These are phyloP conservation scores for Tyto alba DNA, from an alignment of 2,113 vertebrate species.

Conservation along the genomic window DNA sequence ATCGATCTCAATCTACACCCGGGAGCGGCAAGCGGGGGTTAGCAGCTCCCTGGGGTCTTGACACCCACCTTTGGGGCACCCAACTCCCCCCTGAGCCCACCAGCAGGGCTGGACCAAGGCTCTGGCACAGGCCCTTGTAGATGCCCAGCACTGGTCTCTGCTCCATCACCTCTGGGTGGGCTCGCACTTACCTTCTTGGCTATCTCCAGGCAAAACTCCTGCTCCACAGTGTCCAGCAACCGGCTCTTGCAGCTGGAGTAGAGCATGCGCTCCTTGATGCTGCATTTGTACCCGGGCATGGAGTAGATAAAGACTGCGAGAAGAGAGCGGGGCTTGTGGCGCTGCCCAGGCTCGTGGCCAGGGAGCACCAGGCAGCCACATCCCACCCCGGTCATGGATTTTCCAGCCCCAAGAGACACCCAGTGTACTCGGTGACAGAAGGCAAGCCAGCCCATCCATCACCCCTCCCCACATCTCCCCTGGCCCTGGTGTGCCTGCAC, in stretches of 20 bases:
- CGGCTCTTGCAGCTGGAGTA: slow-evolving; percentile 99
- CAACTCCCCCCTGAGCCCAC: background rate
- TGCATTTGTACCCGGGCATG: slow-evolving; percentile 97
- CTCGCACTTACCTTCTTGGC: slow-evolving; percentile 84
- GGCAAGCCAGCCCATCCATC: background rate
- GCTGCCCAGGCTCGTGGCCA: fast-evolving
- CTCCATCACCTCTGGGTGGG: background rate
- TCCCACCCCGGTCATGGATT: background rate
- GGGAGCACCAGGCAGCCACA: background rate
- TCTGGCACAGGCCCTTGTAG: background rate
- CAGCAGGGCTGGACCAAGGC: background rate
- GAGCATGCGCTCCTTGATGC: slow-evolving; percentile 96
- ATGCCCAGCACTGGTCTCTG: background rate
- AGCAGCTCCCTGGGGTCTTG: background rate
- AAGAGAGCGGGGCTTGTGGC: background rate
- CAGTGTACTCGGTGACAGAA: background rate
- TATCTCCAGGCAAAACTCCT: slow-evolving; percentile 90
- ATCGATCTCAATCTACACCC: slow-evolving; percentile 88
- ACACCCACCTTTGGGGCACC: background rate
- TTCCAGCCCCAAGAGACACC: background rate
- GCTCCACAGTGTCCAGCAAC: slow-evolving; percentile 90
- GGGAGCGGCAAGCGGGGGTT: fast-evolving
- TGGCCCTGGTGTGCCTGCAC: background rate
- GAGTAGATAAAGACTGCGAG: slow-evolving; percentile 96
- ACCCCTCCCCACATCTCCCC: background rate